Evolutionary conservation across 2,888 invertebrate genomes (phyloP), one percentile per base, ranked within the genome.

Genomic region (Oxystoma pomonae): DNA sequence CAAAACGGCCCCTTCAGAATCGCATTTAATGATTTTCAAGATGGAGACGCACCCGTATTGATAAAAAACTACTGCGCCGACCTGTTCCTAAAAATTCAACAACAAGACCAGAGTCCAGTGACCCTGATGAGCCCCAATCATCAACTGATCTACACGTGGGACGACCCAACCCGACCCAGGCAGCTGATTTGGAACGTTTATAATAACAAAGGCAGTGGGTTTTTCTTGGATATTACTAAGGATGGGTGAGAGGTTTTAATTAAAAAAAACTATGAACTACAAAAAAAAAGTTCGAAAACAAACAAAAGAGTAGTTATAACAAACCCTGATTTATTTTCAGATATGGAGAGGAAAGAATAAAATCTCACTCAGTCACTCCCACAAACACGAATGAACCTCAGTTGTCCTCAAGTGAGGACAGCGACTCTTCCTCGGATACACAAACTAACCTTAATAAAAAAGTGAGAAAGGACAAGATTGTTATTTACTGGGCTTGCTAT

Each of bases 11-110:
- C 92, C 0, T 90, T 90, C 76, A 86, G 85, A 69, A 86, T 95
- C 58, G 87, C 87, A 0, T 90, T 96, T 75, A 85, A 87, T 72
- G 85, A 88, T 57, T 96, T 92, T 79, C 78, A 83, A 50, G 76
- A 81, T 1, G 95, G 96, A 0, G 90, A 92, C 80, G 91, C 93
- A 9, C 90, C 95, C 0, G 90, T 92, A 0, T 83, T 91, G 60
- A 82, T 97, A 20, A 90, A 95, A 76, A 97, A 97, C 78, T 83
- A 90, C 35, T 92, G 92, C 75, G 89, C 90, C 59, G 91, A 92
- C 73, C 80, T 92, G 59, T 92, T 91, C 78, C 80, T 93, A 53
- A 92, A 92, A 77, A 84, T 93, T 51, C 89, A 91, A 70, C 92
- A 93, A 80, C 74, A 78, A 22, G 81, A 81, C 69, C 70, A 85